phyloP scores from a whole-genome alignment of 1,140 invertebrate species.

The Rhizoglyphus robini region DNA sequence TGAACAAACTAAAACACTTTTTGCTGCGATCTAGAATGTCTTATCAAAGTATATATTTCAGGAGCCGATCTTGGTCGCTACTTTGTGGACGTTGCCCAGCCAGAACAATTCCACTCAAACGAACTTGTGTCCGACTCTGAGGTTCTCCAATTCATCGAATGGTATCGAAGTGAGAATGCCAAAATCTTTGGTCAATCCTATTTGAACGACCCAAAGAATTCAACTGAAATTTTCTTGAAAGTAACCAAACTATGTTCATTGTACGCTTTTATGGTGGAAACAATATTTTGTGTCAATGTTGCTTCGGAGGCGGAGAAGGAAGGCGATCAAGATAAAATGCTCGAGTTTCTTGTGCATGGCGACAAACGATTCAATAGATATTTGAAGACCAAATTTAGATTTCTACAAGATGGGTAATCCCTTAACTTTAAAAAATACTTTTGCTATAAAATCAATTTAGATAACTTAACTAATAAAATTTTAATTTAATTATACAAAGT shows the following conservation, averaged over 20 bases:
- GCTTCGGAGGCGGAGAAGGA: not conserved
- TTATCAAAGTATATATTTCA: too few species aligned
- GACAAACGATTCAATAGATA: not conserved
- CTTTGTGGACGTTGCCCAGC: not conserved
- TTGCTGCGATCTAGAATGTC: too few species aligned
- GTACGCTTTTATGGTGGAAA: not conserved
- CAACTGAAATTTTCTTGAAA: not conserved
- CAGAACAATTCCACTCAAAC: not conserved
- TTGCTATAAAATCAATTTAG: too few species aligned
- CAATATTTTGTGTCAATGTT: not conserved
- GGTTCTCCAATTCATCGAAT: not conserved
- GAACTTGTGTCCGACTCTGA: not conserved
- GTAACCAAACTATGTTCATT: not conserved
- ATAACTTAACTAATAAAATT: too few species aligned
- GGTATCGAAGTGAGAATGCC: not conserved
- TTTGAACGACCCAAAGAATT: not conserved
- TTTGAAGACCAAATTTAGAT: not conserved
- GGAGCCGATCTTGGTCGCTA: not conserved
- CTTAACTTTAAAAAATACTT: too few species aligned
- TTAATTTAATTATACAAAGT: too few species aligned
- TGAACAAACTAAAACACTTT: too few species aligned
- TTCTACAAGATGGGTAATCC: not conserved
- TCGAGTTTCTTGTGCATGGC: not conserved
- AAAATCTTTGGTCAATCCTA: not conserved
- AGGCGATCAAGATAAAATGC: not conserved